phyloP scores from a whole-genome alignment of 1,140 invertebrate genomes.

The Paraescarpia echinospica region DNA sequence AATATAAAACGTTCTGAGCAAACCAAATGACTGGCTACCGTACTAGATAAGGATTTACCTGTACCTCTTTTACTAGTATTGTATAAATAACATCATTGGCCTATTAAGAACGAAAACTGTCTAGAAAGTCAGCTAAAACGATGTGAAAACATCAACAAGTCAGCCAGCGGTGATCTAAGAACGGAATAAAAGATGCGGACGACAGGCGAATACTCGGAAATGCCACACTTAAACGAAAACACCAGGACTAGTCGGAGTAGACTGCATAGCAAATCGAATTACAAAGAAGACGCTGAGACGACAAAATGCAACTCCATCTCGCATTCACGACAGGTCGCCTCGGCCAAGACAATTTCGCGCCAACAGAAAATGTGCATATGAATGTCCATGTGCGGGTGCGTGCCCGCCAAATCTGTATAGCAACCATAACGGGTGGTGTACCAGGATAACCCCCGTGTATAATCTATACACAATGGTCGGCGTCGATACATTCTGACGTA shows the following conservation, averaged over 20 bases:
- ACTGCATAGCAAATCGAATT: background rate
- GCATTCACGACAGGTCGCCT: background rate
- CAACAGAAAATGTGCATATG: background rate
- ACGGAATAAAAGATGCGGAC: background rate
- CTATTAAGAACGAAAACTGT: no score
- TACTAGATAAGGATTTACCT: no score
- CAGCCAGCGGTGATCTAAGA: background rate
- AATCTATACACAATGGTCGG: background rate
- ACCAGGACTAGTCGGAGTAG: background rate
- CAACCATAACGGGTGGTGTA: background rate
- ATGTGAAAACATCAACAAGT: background rate
- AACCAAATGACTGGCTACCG: no score
- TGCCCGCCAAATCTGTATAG: background rate
- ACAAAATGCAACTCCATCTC: background rate
- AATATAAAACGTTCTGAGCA: no score
- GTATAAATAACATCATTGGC: no score
- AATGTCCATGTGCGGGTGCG: background rate
- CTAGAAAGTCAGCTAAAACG: no score
- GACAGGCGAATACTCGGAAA: background rate
- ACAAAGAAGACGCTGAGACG: background rate
- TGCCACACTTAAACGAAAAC: background rate
- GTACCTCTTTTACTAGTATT: no score
- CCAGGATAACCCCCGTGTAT: background rate
- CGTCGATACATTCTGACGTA: background rate
- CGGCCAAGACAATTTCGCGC: background rate